Percentiles rank a stretch among this genome's conserved stretches.
These are phyloP conservation scores for Gastrophryne carolinensis DNA, from an alignment of 2,797 vertebrate genomes.

Conservation along the genomic window DNA sequence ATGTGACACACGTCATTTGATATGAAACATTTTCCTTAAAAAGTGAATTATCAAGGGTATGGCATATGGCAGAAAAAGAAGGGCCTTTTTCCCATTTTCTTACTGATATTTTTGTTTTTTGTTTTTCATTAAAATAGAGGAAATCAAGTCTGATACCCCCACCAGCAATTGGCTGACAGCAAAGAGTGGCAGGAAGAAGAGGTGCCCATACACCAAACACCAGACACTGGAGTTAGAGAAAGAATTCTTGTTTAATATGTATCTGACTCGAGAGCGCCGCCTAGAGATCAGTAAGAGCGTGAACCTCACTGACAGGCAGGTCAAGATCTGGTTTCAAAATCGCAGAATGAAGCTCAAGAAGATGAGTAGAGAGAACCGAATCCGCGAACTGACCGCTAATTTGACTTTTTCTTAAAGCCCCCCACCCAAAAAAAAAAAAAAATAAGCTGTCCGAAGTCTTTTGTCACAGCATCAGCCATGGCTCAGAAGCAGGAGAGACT, in stretches of 20 bases:
- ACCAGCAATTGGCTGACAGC: slow-evolving; percentile 98
- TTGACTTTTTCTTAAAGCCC: slow-evolving; percentile 95
- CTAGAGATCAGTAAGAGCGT: slow-evolving; percentile 99
- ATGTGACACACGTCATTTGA: background rate
- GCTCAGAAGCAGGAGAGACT: slow-evolving; percentile 68
- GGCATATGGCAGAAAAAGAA: too few relatives aligned
- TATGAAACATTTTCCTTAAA: slow-evolving; percentile 58
- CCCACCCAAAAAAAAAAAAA: slow-evolving; percentile 64
- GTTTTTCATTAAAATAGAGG: slow-evolving; percentile 80
- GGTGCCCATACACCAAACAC: slow-evolving; percentile 98
- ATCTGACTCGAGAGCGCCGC: slow-evolving; percentile 99
- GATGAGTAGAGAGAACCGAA: slow-evolving; percentile 98
- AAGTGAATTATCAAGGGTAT: slow-evolving; percentile 77
- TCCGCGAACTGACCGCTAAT: slow-evolving; percentile 97
- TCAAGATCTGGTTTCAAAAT: slow-evolving; percentile 99
- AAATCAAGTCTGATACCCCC: slow-evolving; percentile 85
- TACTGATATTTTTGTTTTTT: slow-evolving; percentile 44
- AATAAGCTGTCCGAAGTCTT: too few relatives aligned
- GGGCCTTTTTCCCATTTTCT: slow-evolving; percentile 63
- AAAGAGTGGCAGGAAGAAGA: slow-evolving; percentile 98
- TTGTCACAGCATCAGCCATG: slow-evolving; percentile 65
- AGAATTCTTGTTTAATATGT: slow-evolving; percentile 99
- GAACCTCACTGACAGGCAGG: slow-evolving; percentile 99
- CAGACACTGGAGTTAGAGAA: slow-evolving; percentile 99
- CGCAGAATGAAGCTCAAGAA: slow-evolving; percentile 99